phyloP scores from a whole-genome alignment of 2,797 vertebrate species.

The Halcyon chelicuti region DNA sequence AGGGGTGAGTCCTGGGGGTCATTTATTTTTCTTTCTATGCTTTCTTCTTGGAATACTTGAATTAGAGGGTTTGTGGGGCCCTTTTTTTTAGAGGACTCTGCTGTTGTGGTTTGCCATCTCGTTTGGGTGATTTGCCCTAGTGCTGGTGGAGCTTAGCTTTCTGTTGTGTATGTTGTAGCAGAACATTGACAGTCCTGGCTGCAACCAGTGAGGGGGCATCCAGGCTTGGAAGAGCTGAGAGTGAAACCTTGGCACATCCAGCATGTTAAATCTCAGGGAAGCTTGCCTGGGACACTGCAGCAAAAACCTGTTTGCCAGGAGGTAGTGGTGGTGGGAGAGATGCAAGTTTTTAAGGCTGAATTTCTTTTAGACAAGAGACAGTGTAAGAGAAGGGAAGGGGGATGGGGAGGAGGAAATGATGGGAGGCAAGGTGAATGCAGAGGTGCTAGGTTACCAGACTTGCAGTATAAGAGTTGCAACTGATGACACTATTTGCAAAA shows the following conservation, averaged over 20 bases:
- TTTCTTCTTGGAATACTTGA: not conserved
- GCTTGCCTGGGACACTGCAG: fast-evolving
- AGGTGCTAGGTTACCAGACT: not conserved
- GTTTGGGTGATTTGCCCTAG: not conserved
- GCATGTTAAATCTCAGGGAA: not conserved
- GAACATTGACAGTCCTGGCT: not conserved
- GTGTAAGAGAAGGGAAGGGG: not conserved
- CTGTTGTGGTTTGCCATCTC: fast-evolving
- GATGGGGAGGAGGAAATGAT: fast-evolving
- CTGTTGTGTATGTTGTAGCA: not conserved
- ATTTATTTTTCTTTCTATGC: fast-evolving
- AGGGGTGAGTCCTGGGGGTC: fast-evolving
- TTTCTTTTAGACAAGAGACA: fast-evolving
- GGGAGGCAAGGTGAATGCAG: not conserved
- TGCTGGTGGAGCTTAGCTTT: fast-evolving
- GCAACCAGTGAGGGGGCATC: fast-evolving
- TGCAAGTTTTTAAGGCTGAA: not conserved
- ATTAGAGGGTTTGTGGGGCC: fast-evolving
- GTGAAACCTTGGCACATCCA: fast-evolving
- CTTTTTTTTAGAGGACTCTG: not conserved
- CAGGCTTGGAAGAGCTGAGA: not conserved
- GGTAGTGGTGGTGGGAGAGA: not conserved
- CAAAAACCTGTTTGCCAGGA: not conserved
- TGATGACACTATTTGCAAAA: fast-evolving
- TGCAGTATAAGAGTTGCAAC: not conserved